Evolutionary conservation across 1,140 invertebrate species (phyloP), one percentile per base, ranked within the genome.

Genomic region (Conopomorpha cramerella): DNA sequence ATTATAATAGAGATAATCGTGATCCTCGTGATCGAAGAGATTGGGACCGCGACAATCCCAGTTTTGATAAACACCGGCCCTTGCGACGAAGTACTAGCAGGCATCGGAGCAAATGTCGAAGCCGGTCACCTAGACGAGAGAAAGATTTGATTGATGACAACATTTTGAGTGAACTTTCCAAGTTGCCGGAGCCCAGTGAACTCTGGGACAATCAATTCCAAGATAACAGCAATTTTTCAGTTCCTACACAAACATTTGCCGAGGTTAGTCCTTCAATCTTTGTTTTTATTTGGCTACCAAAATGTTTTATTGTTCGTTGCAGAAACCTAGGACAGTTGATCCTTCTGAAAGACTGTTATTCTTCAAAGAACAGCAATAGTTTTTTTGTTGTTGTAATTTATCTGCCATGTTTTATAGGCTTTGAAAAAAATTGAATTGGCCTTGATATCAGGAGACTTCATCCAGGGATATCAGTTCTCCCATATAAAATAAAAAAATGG

Each of bases 71-170:
- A 13, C 49, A 51, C 28, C 37, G 39, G 4, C 30, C 39, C 7
- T 46, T 47, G 10, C 39, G 39, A 8, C 30, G 55, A 13, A 64
- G 56, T 36, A 40, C 50, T 8, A 62, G 56, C 23, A 55, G 55
- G 2, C 42, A 38, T 1, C 35, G 36, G 2, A 49, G 49, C 18
- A 46, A 48, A 0, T 11, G 3, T 4, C 43, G 50, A 10, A 67
- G 64, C 38, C 55, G 58, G 3, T 55, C 70, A 0, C 66, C 66
- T 0, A 35, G 57, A 29, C 46, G 35, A 33, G 31, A 39, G 6
- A 74, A 74, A 31, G 65, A 71, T n/a, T 35, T 65, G 10, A 30
- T 73, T 1, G 66, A 71, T 33, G 70, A 74, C 8, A 73, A 68
- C 18, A 71, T 74, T 17, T 41, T 74, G 11, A 70, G 51, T 35